phyloP scores from a whole-genome alignment of 2,888 invertebrate genomes.

The Eumacrocentrus americanus region DNA sequence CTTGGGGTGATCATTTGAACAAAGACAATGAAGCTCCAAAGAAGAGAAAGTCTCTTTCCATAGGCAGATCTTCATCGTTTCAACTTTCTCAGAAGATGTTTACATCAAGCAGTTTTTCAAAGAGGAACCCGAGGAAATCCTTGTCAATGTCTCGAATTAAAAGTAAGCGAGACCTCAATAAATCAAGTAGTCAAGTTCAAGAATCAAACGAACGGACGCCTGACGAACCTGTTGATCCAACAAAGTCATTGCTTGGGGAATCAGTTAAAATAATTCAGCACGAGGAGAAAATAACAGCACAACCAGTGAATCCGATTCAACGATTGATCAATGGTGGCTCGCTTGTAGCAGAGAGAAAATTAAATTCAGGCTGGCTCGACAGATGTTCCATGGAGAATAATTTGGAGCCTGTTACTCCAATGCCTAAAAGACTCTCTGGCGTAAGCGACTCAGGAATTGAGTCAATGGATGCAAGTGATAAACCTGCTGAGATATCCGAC shows the following conservation, averaged over 20 bases:
- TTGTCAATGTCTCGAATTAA: constrained; percentile 56
- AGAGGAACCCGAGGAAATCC: constrained; percentile 79
- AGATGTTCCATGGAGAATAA: constrained; percentile 58
- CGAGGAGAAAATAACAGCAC: constrained; percentile 36
- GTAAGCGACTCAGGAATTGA: constrained; percentile 56
- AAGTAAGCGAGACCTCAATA: constrained; percentile 44
- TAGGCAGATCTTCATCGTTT: constrained; percentile 58
- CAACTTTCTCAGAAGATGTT: constrained; percentile 74
- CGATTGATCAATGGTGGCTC: constrained; percentile 47
- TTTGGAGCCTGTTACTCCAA: constrained; percentile 32
- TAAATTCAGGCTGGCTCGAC: constrained; percentile 69
- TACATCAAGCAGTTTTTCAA: constrained; percentile 70
- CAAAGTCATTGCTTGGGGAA: constrained; percentile 40
- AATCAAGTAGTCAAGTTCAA: neutral
- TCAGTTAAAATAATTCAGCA: constrained; percentile 45
- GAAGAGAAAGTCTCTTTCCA: constrained; percentile 34
- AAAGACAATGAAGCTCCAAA: constrained; percentile 47
- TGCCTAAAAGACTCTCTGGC: constrained; percentile 40
- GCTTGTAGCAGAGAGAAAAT: constrained; percentile 45
- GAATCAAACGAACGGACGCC: neutral
- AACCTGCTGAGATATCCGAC: constrained; percentile 58
- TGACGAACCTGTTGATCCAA: constrained; percentile 29
- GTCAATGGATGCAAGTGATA: constrained; percentile 45
- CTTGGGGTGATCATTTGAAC: constrained; percentile 64
- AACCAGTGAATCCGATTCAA: constrained; percentile 54